These are phyloP conservation scores for Avahi laniger DNA, from an alignment of 2,797 vertebrate genomes.

Conservation along the genomic window DNA sequence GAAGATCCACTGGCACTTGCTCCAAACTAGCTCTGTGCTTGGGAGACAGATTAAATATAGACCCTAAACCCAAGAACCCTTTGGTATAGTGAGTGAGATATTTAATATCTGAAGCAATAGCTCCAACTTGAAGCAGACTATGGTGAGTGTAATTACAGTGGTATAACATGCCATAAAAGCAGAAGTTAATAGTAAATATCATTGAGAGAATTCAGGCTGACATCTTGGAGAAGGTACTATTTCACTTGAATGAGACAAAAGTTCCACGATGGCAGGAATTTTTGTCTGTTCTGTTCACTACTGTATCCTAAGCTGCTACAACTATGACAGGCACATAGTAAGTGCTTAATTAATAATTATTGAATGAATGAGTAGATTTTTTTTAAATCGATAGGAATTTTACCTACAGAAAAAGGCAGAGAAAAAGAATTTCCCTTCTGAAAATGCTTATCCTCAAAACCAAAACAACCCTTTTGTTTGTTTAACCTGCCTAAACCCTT, in stretches of 20 bases:
- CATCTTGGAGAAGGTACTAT: background rate
- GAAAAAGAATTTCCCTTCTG: background rate
- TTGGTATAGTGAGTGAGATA: background rate
- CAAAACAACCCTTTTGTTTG: background rate
- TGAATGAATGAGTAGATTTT: background rate
- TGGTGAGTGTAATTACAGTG: background rate
- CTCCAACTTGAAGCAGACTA: background rate
- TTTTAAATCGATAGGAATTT: constrained; percentile 37
- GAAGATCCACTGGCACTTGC: background rate
- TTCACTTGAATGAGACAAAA: background rate
- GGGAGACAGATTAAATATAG: background rate
- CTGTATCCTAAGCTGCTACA: background rate
- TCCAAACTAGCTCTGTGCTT: background rate
- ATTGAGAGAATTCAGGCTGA: constrained; percentile 6
- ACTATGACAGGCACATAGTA: background rate
- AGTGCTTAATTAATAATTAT: constrained; percentile 35
- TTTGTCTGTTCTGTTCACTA: background rate
- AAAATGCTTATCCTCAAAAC: constrained; percentile 22
- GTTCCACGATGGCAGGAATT: background rate
- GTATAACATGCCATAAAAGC: background rate
- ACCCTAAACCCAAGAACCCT: background rate
- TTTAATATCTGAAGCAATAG: background rate
- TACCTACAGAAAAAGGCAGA: background rate
- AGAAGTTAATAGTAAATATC: background rate
- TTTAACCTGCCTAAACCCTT: background rate